Percentiles rank a stretch among this genome's conserved stretches.
Conservation (phyloP, 1,140 invertebrate genomes). For the Anoplophora glabripennis region DNA sequence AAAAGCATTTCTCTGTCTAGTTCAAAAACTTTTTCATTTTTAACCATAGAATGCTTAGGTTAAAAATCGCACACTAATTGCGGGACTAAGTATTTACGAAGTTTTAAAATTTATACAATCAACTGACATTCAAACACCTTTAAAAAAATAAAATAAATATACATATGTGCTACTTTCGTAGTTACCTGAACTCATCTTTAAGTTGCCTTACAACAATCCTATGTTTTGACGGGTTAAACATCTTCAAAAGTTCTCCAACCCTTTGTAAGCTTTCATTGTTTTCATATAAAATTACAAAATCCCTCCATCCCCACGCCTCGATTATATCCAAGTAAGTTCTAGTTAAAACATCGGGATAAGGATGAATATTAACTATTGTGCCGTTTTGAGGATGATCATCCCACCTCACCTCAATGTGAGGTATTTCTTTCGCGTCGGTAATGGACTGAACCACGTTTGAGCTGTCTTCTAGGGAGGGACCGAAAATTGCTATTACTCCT, state of each 20-base stretch:
- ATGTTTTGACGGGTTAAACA: constrained; percentile 58
- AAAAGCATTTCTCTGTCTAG: too few species aligned
- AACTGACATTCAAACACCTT: too few species aligned
- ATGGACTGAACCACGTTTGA: constrained; percentile 73
- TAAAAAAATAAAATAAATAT: too few species aligned
- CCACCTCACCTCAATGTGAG: constrained; percentile 54
- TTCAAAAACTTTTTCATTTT: too few species aligned
- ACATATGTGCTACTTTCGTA: background rate
- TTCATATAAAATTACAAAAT: constrained; percentile 85
- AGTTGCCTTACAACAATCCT: constrained; percentile 15
- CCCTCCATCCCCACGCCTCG: constrained; percentile 71
- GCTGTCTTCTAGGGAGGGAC: constrained; percentile 66
- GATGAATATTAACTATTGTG: constrained; percentile 11
- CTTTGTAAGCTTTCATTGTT: constrained; percentile 70
- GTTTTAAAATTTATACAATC: too few species aligned
- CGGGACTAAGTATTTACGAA: too few species aligned
- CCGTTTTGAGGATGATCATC: constrained; percentile 16
- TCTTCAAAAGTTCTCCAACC: constrained; percentile 72
- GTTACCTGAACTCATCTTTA: constrained; percentile 7
- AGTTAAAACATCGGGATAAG: constrained; percentile 15
- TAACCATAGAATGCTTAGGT: too few species aligned
- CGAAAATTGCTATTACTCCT: constrained; percentile 73
- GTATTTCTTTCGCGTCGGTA: constrained; percentile 82
- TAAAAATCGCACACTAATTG: too few species aligned
- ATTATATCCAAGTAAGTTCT: constrained; percentile 12